Base-by-base conservation (phyloP, 1,140 invertebrate species). In the Callitettix versicolor region DNA sequence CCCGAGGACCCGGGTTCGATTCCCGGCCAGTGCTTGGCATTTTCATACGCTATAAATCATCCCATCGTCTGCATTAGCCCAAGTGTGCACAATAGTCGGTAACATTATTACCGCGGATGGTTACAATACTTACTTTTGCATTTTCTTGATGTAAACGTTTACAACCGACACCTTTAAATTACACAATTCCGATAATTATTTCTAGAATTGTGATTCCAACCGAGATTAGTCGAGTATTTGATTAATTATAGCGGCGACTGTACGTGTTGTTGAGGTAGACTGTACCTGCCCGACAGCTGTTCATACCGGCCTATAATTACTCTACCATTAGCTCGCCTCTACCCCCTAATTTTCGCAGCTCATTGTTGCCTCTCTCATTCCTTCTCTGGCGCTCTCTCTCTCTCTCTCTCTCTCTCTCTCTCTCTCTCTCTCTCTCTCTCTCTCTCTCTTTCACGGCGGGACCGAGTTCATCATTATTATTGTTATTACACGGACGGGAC, bases 271-370 rank as follows among this genome's bases (percentile, higher is more conserved):
- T 22, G 17, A 1, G 17, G 18, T 12, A 1, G 53, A 55, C 53
- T 55, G 53, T 55, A 55, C 53, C 33, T 22, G 42, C 40, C 55
- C 43, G 36, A 47, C 22, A 22, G 26, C 26, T 30, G 26, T 30
- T 30, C 41, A 20, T 20, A 40, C 58, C 48, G 44, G 56, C 30
- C 56, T 60, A 48, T 60, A 58, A 60, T 60, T 60, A 60, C 56
- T 52, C 52, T 34, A 44, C 56, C 53, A 60, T 60, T 60, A 60
- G 59, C 57, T 60, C 59, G 53, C 59, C 59, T 50, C 42, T 58
- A 58, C 59, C 50, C 59, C 59, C 59, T 60, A 60, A 60, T 60
- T 60, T 60, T 60, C 59, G 59, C 59, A 52, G 59, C 59, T 57
- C 53, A 60, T 60, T 60, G 58, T 60, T 52, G 38, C 33, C 15